Percentiles rank a stretch among this genome's conserved stretches.
Evolutionary conservation across 2,888 invertebrate genomes (phyloP).

Genomic region (Eurois occulta): DNA sequence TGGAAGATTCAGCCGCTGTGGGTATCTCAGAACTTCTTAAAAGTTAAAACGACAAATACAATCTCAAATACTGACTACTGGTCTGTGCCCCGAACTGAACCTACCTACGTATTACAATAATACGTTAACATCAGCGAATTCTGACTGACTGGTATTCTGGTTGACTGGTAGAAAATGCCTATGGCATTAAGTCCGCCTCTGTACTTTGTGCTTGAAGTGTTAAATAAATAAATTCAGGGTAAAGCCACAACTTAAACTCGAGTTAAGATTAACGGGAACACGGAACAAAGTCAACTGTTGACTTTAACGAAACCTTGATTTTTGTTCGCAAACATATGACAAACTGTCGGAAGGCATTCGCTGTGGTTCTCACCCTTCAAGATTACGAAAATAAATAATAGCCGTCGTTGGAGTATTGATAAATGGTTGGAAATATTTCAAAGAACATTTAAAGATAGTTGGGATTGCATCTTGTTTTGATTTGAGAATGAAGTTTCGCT

Average conservation of each 20-base stretch:
- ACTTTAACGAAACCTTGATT: slow-evolving; percentile 20
- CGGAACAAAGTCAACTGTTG: slow-evolving; percentile 25
- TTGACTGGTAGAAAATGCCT: too few relatives aligned
- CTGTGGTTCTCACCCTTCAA: slow-evolving; percentile 1
- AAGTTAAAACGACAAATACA: not conserved
- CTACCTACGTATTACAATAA: not conserved
- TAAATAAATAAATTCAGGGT: too few relatives aligned
- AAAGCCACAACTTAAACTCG: not conserved
- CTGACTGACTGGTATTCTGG: too few relatives aligned
- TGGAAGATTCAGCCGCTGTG: not conserved
- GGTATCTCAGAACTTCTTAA: not conserved
- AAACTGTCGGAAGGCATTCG: slow-evolving; percentile 17
- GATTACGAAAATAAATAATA: slow-evolving; percentile 21
- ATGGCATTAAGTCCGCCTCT: too few relatives aligned
- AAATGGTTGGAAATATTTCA: slow-evolving; percentile 3
- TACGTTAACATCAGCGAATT: not conserved
- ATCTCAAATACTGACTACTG: not conserved
- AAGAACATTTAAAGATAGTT: not conserved
- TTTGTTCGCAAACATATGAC: slow-evolving; percentile 1
- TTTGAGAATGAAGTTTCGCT: not conserved
- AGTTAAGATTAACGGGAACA: not conserved
- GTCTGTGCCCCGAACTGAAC: not conserved
- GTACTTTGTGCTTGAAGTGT: too few relatives aligned
- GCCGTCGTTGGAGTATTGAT: not conserved
- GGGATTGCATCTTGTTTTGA: slow-evolving; percentile 1